Base-by-base conservation (phyloP, 2,888 invertebrate genomes). In the Chromoteleia sp. region DNA sequence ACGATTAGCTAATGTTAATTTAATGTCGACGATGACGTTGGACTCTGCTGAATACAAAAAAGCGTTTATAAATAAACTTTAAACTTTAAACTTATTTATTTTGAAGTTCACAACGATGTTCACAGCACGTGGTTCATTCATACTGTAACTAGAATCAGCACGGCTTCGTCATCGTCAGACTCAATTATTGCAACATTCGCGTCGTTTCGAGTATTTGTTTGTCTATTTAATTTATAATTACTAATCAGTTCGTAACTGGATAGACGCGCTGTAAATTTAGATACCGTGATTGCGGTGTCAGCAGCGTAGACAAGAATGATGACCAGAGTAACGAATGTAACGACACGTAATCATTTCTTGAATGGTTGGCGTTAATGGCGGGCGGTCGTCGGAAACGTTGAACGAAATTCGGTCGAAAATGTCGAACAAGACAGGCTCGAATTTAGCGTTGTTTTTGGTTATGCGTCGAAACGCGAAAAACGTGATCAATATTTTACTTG, bases 361-460 rank as follows among this genome's bases (percentile, higher is more conserved):
- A 39, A 21, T 25, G 29, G 19, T 21, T 6, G 25, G 14, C 50
- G 50, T 52, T 67, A 54, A 50, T 36, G 50, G 50, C n/a, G 5
- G 43, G 1, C 15, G 30, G 33, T 5, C 29, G 1, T 12, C 19
- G 25, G 65, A 25, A 54, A 67, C 36, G 52, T 67, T 67, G 25
- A 67, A 67, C 54, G 52, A 52, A 67, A 67, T 67, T 54, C 19
- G 3, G 0, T 10, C 1, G 12, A 25, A n/a, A 25, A 2, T 3
- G 21, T n/a, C 2, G 48, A 21, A 14, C 6, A 48, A 48, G 52
- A 52, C 48, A 48, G 48, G 17, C 10, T 17, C 48, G 36, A 45
- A 65, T 65, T 68, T 68, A 56, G 43, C n/a, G 54, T 30, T 68
- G 56, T 68, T 68, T 68, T 68, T 21, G 68, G 43, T 41, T n/a